A percentile compares a stretch with the other conserved stretches of the same genome.
These are phyloP conservation scores for Anthoptus insignis DNA, from an alignment of 2,888 invertebrate genomes.

Conservation along the genomic window DNA sequence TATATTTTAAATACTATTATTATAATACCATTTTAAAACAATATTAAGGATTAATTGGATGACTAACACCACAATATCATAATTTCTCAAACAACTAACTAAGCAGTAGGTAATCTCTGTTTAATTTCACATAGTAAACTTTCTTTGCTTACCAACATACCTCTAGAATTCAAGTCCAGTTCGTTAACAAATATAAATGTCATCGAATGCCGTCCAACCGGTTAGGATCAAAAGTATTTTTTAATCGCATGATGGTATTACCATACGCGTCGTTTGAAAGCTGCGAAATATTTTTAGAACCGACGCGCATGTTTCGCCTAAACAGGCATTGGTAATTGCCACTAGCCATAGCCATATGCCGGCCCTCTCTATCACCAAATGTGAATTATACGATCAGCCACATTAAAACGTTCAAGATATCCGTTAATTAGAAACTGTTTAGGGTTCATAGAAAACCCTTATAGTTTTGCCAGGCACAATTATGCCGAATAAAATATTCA, in stretches of 20 bases:
- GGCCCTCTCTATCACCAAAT: slow-evolving; percentile 12
- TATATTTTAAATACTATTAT: too few species aligned
- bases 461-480: too few species aligned
- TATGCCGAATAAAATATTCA: too few species aligned
- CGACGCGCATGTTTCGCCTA: slow-evolving; percentile 51
- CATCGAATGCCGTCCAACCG: slow-evolving; percentile 75
- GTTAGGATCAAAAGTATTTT: slow-evolving; percentile 66
- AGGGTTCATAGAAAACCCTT: too few species aligned
- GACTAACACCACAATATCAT: too few species aligned
- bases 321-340: slow-evolving; percentile 36
- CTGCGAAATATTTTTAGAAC: slow-evolving; percentile 64
- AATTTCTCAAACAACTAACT: too few species aligned
- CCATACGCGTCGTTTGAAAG: slow-evolving; percentile 69
- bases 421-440: slow-evolving; percentile 13
- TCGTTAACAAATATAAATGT: slow-evolving; percentile 80
- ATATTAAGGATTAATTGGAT: too few species aligned
- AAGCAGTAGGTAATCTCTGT: background rate
- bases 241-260: slow-evolving; percentile 56
- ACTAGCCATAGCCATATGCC: slow-evolving; percentile 33
- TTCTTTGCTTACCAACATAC: slow-evolving; percentile 67
- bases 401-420: background rate
- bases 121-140: slow-evolving; percentile 54
- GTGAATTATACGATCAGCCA: slow-evolving; percentile 22
- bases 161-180: slow-evolving; percentile 61
- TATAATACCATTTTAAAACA: too few species aligned